phyloP scores from a whole-genome alignment of 2,797 vertebrate species.

The Garrulus glandarius region DNA sequence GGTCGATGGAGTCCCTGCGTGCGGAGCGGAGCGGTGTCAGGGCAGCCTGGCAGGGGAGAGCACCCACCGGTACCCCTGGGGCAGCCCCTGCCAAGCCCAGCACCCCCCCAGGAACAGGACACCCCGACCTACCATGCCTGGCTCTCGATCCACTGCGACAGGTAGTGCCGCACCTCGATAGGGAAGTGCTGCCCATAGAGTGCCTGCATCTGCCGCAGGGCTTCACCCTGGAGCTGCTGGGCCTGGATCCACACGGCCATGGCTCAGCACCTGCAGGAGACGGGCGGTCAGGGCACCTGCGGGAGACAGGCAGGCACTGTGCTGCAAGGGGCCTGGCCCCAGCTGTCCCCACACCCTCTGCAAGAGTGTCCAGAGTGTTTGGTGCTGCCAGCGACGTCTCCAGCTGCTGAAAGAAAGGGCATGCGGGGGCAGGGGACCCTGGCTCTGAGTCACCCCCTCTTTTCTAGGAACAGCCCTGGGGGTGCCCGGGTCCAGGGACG shows the following conservation, averaged over 20 bases:
- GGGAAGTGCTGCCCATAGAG: slow-evolving; percentile 98
- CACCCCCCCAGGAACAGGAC: accelerated
- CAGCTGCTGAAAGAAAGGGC: background rate
- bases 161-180: slow-evolving; percentile 96
- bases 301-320: accelerated
- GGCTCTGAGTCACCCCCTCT: background rate
- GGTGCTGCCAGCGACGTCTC: background rate
- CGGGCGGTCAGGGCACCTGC: accelerated
- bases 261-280: slow-evolving; percentile 73
- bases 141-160: slow-evolving; percentile 92
- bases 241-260: slow-evolving; percentile 97
- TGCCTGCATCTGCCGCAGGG: slow-evolving; percentile 95
- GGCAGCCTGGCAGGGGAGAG: accelerated
- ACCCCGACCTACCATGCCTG: slow-evolving; percentile 84
- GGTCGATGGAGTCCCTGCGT: slow-evolving; percentile 89
- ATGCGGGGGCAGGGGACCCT: background rate
- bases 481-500: background rate
- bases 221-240: slow-evolving; percentile 96
- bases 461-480: background rate
- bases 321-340: accelerated
- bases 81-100: background rate
- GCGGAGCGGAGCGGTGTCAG: accelerated
- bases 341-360: background rate
- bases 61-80: accelerated
- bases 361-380: accelerated